Evolutionary conservation across 1,140 invertebrate genomes (phyloP).

Genomic region (Ditylenchus dipsaci): DNA sequence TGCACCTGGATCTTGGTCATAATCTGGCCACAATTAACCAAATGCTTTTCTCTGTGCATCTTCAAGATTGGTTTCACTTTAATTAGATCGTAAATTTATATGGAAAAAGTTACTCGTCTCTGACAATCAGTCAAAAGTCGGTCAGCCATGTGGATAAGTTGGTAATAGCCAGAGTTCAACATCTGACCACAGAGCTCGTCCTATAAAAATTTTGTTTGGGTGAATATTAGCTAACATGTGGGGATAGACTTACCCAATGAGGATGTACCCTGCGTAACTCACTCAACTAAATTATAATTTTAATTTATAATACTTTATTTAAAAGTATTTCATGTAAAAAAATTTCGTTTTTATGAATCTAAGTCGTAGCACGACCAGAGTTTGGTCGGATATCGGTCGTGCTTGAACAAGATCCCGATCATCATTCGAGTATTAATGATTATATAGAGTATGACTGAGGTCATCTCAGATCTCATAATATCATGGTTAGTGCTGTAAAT

Average conservation of each 20-base stretch:
- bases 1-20: conserved; percentile 55
- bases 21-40: conserved; percentile 36
- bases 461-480: too few species aligned
- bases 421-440: too few species aligned
- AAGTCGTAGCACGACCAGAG: too few species aligned
- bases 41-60: conserved; percentile 32
- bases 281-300: conserved; percentile 29
- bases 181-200: conserved; percentile 55
- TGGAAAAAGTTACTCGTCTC: conserved; percentile 20
- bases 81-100: too few species aligned
- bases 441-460: too few species aligned
- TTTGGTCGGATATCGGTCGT: too few species aligned
- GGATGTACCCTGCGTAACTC: conserved; percentile 45
- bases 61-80: background rate
- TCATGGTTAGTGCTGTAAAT: too few species aligned
- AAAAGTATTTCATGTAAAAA: background rate
- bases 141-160: conserved; percentile 51
- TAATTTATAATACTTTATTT: background rate
- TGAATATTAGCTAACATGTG: conserved; percentile 21
- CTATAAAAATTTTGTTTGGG: too few species aligned
- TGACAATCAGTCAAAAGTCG: conserved; percentile 48
- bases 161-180: conserved; percentile 51
- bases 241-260: conserved; percentile 11
- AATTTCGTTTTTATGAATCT: too few species aligned
- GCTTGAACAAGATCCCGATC: too few species aligned